Evolutionary conservation across 2,888 invertebrate genomes (phyloP).

Genomic region (Hirtodrosophila alboralis): DNA sequence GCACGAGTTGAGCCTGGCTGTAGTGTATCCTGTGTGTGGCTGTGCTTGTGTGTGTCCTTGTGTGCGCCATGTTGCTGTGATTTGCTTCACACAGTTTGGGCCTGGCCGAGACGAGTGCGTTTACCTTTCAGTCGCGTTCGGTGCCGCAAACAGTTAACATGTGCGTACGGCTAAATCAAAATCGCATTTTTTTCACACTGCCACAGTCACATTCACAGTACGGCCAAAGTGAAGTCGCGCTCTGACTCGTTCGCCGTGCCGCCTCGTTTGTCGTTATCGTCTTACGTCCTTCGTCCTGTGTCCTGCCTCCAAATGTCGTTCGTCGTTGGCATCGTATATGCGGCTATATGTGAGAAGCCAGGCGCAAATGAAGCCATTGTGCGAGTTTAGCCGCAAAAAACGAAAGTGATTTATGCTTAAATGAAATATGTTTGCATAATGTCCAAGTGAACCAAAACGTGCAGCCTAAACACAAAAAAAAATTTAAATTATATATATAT

Average conservation of each 20-base stretch:
- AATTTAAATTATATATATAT: no score
- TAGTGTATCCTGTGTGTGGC: slow-evolving; percentile 26
- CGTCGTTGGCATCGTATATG: slow-evolving; percentile 19
- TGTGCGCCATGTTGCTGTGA: slow-evolving; percentile 63
- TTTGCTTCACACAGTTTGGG: slow-evolving; percentile 51
- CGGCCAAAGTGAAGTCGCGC: slow-evolving; percentile 50
- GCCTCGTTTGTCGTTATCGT: slow-evolving; percentile 30
- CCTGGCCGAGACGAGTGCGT: slow-evolving; percentile 77
- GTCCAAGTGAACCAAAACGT: slow-evolving; percentile 47
- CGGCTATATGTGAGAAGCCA: slow-evolving; percentile 38
- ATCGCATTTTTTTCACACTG: slow-evolving; percentile 31
- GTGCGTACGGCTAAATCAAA: slow-evolving; percentile 62
- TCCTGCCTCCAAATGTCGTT: no score
- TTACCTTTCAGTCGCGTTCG: slow-evolving; percentile 84
- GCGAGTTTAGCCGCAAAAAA: slow-evolving; percentile 66
- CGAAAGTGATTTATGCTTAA: slow-evolving; percentile 72
- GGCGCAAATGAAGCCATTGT: slow-evolving; percentile 67
- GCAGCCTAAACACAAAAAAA: no score
- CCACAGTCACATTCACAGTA: slow-evolving; percentile 37
- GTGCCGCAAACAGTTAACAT: slow-evolving; percentile 83
- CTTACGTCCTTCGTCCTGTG: slow-evolving; percentile 21
- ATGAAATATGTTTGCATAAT: slow-evolving; percentile 63
- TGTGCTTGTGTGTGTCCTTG: slow-evolving; percentile 28
- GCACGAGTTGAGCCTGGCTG: slow-evolving; percentile 34
- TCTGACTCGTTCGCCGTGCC: slow-evolving; percentile 19